Conservation (phyloP, 2,888 invertebrate species). For the Dasypolia templi region DNA sequence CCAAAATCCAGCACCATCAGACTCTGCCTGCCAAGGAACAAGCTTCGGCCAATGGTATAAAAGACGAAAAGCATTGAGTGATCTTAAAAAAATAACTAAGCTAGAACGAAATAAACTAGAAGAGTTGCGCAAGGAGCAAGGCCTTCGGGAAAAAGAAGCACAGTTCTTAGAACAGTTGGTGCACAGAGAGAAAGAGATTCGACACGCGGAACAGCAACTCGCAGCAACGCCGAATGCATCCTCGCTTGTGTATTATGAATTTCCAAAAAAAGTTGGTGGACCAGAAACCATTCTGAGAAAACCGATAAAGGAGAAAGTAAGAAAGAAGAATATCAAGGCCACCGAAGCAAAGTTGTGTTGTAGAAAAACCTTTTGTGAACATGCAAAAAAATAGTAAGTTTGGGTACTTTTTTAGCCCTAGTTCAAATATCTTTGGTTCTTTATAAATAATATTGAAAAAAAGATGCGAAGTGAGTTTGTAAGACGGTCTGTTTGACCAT, state of each 20-base stretch:
- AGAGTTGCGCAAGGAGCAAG: conserved; percentile 25
- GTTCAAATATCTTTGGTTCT: neutral
- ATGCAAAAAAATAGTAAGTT: conserved; percentile 44
- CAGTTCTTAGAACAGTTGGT: conserved; percentile 28
- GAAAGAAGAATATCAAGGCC: conserved; percentile 15
- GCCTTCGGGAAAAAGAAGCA: conserved; percentile 31
- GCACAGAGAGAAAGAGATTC: conserved; percentile 28
- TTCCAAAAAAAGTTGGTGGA: neutral
- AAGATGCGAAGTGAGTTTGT: neutral
- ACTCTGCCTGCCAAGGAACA: conserved; percentile 6
- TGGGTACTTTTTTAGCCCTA: neutral
- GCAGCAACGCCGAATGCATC: neutral
- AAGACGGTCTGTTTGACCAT: neutral
- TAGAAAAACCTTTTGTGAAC: neutral
- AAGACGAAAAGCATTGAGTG: conserved; percentile 12
- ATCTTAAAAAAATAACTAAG: conserved; percentile 20
- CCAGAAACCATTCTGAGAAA: neutral
- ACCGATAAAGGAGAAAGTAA: conserved; percentile 3
- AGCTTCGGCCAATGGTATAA: conserved; percentile 48
- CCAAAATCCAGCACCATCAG: conserved; percentile 17
- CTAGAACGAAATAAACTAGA: conserved; percentile 19
- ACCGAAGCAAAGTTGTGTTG: conserved; percentile 37
- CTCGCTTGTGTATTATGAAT: neutral
- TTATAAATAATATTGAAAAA: neutral
- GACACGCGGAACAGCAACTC: conserved; percentile 19